phyloP scores from a whole-genome alignment of 2,113 vertebrate genomes.

The Cyphomyrus discorhynchus region DNA sequence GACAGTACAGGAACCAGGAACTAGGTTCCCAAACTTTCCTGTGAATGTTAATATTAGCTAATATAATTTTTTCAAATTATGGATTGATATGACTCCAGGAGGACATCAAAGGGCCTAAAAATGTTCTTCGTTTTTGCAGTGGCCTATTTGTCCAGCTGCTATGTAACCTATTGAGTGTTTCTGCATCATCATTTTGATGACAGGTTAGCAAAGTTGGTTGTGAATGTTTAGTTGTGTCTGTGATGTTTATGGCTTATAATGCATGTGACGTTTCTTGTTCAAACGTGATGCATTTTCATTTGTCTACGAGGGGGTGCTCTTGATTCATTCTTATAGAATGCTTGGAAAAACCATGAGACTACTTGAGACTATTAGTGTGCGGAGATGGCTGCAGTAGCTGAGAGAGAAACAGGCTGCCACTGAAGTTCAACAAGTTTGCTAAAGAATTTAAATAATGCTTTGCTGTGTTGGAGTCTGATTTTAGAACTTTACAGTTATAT shows the following conservation, averaged over 20 bases:
- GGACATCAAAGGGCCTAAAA: background rate
- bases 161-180: background rate
- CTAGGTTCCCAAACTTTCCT: background rate
- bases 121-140: background rate
- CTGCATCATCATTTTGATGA: background rate
- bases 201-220: background rate
- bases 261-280: background rate
- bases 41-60: background rate
- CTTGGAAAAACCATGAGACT: background rate
- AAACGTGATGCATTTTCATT: background rate
- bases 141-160: background rate
- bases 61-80: background rate
- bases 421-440: background rate
- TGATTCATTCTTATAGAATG: background rate
- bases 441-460: background rate
- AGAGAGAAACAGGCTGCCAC: background rate
- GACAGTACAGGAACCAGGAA: background rate
- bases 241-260: background rate
- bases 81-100: background rate
- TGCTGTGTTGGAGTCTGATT: background rate
- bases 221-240: background rate
- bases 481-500: background rate
- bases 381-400: background rate
- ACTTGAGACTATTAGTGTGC: background rate
- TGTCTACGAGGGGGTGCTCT: background rate